Evolutionary conservation across 2,888 invertebrate genomes (phyloP).

Genomic region (Spicauda simplicius): DNA sequence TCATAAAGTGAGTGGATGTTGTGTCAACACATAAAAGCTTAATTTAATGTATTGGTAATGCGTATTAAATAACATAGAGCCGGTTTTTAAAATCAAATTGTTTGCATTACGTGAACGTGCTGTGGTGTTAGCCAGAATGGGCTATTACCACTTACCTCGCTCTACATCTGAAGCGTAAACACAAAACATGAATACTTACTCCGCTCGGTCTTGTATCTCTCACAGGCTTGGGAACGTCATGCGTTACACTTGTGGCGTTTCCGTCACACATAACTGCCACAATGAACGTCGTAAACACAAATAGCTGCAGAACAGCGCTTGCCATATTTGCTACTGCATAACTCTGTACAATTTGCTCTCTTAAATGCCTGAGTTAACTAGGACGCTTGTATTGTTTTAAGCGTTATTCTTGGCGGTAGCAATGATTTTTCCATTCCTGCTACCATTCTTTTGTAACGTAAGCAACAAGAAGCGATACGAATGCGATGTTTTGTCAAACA

Average conservation of each 20-base stretch:
- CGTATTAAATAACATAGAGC: too few species aligned
- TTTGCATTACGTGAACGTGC: not conserved
- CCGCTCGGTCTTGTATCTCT: constrained; percentile 47
- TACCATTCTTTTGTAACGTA: constrained; percentile 5
- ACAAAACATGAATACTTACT: constrained; percentile 43
- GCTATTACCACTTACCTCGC: constrained; percentile 2
- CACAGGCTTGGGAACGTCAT: constrained; percentile 24
- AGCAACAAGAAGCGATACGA: not conserved
- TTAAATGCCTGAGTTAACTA: constrained; percentile 33
- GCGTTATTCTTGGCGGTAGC: constrained; percentile 15
- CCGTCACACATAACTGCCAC: constrained; percentile 38
- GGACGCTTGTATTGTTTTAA: constrained; percentile 36
- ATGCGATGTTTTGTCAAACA: not conserved
- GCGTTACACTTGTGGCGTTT: constrained; percentile 37
- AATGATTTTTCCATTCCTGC: constrained; percentile 4
- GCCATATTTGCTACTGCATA: constrained; percentile 43
- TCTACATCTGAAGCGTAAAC: constrained; percentile 16
- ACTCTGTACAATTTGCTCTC: constrained; percentile 33
- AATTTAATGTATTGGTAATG: too few species aligned
- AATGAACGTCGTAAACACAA: constrained; percentile 40
- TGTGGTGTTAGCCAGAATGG: not conserved
- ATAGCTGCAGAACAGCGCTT: constrained; percentile 38
- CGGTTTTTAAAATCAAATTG: not conserved
- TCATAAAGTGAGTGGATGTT: too few species aligned
- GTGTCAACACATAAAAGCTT: too few species aligned